Percentiles rank a stretch among this genome's conserved stretches.
phyloP scores from a whole-genome alignment of 2,888 invertebrate species.

The Cataglyphis rosenhaueri region DNA sequence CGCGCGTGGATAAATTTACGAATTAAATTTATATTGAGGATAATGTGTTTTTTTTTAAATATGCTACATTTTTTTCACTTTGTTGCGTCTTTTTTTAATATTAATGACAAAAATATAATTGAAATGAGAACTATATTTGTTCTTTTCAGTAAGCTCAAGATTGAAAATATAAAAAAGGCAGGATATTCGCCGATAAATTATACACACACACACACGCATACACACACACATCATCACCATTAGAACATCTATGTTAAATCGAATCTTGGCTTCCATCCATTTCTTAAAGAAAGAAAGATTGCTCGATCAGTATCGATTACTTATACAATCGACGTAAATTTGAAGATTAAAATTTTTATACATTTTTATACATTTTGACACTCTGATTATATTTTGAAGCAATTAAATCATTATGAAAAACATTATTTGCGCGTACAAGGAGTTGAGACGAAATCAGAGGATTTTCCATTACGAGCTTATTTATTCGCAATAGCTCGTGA shows the following conservation, averaged over 20 bases:
- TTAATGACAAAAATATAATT: slow-evolving; percentile 15
- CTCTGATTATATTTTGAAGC: not conserved
- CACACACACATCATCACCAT: slow-evolving; percentile 8
- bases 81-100: not conserved
- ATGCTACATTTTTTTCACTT: not conserved
- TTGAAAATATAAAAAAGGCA: slow-evolving; percentile 8
- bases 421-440: not conserved
- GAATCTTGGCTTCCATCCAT: slow-evolving; percentile 34
- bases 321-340: slow-evolving; percentile 60
- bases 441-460: not conserved
- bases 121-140: not conserved
- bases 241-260: slow-evolving; percentile 8
- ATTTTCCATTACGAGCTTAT: slow-evolving; percentile 10
- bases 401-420: not conserved
- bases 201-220: not conserved
- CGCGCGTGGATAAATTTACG: too few species aligned
- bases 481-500: slow-evolving; percentile 21
- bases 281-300: slow-evolving; percentile 24
- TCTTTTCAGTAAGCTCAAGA: not conserved
- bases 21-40: not conserved
- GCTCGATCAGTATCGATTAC: slow-evolving; percentile 34
- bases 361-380: not conserved
- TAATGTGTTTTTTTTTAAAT: not conserved
- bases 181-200: slow-evolving; percentile 17
- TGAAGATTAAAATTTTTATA: slow-evolving; percentile 48